Base-by-base conservation (phyloP, 2,113 vertebrate species). In the Vidua chalybeata region DNA sequence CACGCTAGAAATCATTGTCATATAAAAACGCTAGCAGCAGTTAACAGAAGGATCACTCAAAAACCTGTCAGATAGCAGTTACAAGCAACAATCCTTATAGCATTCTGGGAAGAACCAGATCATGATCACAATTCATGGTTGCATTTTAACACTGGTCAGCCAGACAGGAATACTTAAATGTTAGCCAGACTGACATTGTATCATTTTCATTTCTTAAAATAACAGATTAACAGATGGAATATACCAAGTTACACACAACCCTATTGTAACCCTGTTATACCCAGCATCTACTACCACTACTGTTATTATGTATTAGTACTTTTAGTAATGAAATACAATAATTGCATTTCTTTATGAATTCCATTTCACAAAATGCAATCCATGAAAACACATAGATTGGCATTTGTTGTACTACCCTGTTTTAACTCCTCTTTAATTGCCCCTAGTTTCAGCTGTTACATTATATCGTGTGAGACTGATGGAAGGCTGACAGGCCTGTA, bases 401-500 rank as follows among this genome's bases (percentile, higher is more conserved):
- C 31, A 75, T 41, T 82, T 54, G n/a, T 73, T 89, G 37, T 6
- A 22, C 22, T 37, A 63, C 13, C 7, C 28, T 30, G 24, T 22
- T 87, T 76, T 73, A 91, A 62, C 19, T 78, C 39, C 55, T 69
- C 82, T 62, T 87, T 79, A 87, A 89, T 1, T 82, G 77, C 76
- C n/a, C 16, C 18, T 41, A 15, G 14, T 76, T 72, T 93, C 84
- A 97, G 87, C 89, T 92, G 81, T 82, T 89, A 51, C 26, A 35
- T 35, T 84, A 76, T 52, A 85, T 61, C 89, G 49, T 64, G 56
- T 0, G 14, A 87, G 91, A 82, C 46, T 89, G 87, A 95, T 19
- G 28, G 7, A 49, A 81, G 61, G 37, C 61, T 91, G 93, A 89
- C 87, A 95, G 81, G 62, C 31, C 94, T 93, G 14, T 73, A 89